phyloP scores from a whole-genome alignment of 2,888 invertebrate genomes.

The Heteromurus nitidus region DNA sequence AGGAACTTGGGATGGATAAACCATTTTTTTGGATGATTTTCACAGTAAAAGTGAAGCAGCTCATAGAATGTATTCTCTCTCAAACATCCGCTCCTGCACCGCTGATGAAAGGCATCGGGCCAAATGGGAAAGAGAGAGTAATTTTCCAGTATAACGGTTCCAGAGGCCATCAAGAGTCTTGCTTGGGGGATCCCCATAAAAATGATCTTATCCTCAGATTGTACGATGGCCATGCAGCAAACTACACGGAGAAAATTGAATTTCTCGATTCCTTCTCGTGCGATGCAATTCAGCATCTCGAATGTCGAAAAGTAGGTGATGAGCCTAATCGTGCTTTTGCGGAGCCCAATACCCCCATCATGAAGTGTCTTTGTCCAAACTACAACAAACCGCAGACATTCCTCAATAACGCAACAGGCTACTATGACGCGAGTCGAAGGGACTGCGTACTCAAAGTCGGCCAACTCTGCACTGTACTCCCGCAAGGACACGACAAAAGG shows the following conservation, averaged over 20 bases:
- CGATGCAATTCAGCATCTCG: constrained; percentile 28
- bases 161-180: constrained; percentile 18
- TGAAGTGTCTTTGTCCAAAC: constrained; percentile 42
- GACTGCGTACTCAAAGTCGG: constrained; percentile 37
- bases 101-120: neutral
- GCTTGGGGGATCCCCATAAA: constrained; percentile 38
- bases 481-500: constrained; percentile 11
- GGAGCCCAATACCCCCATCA: constrained; percentile 44
- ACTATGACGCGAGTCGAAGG: constrained; percentile 8
- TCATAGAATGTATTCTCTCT: constrained; percentile 18
- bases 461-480: neutral
- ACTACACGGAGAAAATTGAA: constrained; percentile 34
- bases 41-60: constrained; percentile 25
- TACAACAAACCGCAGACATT: constrained; percentile 15
- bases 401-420: neutral
- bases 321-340: constrained; percentile 30
- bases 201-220: constrained; percentile 18
- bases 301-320: constrained; percentile 29
- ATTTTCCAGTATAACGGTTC: constrained; percentile 28
- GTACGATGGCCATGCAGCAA: constrained; percentile 25
- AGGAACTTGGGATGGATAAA: too few relatives aligned
- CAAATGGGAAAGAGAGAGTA: constrained; percentile 2
- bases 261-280: constrained; percentile 33
- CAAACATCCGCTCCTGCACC: neutral
- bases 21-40: neutral